These are phyloP conservation scores for Anguilla obscura DNA, from an alignment of 2,797 vertebrate genomes.

Conservation along the genomic window DNA sequence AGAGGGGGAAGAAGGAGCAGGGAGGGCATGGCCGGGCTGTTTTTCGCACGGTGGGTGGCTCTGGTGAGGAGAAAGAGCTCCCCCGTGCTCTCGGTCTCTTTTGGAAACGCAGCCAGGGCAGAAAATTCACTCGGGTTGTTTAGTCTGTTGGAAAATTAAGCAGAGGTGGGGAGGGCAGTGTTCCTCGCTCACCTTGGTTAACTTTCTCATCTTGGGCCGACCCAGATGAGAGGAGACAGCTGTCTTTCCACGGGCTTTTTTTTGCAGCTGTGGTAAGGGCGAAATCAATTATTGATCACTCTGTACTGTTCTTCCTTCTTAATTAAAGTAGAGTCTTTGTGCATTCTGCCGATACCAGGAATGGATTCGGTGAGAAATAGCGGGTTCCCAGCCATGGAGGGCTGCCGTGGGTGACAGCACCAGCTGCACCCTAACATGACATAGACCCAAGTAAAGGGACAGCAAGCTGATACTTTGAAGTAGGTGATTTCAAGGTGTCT, in stretches of 20 bases:
- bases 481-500: neutral
- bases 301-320: constrained; percentile 1
- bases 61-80: neutral
- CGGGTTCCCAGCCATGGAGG: neutral
- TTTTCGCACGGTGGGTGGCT: constrained; percentile 2
- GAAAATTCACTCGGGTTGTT: constrained; percentile 15
- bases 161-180: neutral
- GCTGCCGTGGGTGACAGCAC: neutral
- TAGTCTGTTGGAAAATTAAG: constrained; percentile 10
- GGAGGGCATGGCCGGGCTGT: neutral
- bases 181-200: constrained; percentile 7
- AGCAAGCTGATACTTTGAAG: neutral
- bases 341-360: neutral
- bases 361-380: neutral
- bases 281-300: neutral
- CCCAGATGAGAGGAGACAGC: neutral
- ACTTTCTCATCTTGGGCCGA: neutral
- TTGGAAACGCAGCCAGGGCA: neutral
- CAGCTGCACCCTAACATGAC: neutral
- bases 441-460: neutral
- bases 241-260: neutral
- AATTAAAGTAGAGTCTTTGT: neutral
- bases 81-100: neutral
- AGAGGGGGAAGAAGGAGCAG: neutral
- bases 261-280: neutral